These are phyloP conservation scores for Ridgeia piscesae DNA, from an alignment of 1,140 invertebrate species.

Conservation along the genomic window DNA sequence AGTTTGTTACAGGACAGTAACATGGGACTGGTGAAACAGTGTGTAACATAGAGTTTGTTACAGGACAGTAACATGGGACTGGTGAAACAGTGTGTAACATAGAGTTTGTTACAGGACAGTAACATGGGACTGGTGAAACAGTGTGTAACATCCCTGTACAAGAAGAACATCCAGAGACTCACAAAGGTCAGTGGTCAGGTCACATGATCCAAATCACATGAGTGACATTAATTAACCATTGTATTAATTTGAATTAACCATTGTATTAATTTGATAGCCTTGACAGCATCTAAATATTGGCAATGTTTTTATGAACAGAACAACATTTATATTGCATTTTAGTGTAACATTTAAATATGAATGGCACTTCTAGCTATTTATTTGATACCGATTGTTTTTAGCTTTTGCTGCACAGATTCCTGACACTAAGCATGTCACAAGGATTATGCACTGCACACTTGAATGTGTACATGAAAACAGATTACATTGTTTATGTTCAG, in stretches of 20 bases:
- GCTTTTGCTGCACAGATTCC: too few species aligned
- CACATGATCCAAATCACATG: neutral
- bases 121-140: conserved; percentile 68
- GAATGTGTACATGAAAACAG: too few species aligned
- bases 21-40: conserved; percentile 69
- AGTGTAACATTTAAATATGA: too few species aligned
- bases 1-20: conserved; percentile 69
- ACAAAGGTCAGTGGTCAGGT: conserved; percentile 69
- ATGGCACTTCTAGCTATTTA: too few species aligned
- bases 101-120: conserved; percentile 66
- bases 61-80: conserved; percentile 71
- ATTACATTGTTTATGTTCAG: too few species aligned
- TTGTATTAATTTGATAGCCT: neutral
- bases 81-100: neutral
- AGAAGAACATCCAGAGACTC: conserved; percentile 94
- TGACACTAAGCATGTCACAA: too few species aligned
- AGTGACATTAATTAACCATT: neutral
- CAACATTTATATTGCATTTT: too few species aligned
- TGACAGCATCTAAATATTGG: neutral
- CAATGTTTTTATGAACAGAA: too few species aligned
- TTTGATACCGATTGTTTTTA: too few species aligned
- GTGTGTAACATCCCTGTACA: conserved; percentile 85
- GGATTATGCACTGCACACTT: too few species aligned
- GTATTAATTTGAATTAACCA: conserved; percentile 10
- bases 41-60: conserved; percentile 77